Base-by-base conservation (phyloP, 2,113 vertebrate species). In the Pangasianodon hypophthalmus region DNA sequence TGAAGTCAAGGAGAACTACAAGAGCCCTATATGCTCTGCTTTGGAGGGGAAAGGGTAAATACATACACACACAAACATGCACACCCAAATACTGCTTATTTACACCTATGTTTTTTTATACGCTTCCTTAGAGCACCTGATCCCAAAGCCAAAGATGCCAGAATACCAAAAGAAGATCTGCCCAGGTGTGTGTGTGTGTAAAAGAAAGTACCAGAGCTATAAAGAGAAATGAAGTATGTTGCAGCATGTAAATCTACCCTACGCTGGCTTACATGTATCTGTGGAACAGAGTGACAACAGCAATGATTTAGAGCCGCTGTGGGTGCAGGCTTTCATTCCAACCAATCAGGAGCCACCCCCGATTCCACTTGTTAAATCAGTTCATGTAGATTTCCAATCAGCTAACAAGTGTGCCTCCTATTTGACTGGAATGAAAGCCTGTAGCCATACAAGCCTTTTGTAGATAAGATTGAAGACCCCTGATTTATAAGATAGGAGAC, bases 31-130 rank as follows among this genome's bases (percentile, higher is more conserved):
- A 88, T 99, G 98, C 91, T 94, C 96, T 0, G 97, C 97, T 0
- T 88, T 99, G 92, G 94, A 96, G 8, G 98, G 97, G 92, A 99
- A 97, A 95, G 98, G 98, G 98, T 99, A 96, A 97, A 93, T 88
- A 52, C 82, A 46, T 56, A 67, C 26, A 83, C 26, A 75, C 14
- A 26, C 54, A 64, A 6, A 56, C 24, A 3, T 83, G 9, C 16
- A 41, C 54, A 58, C 54, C 52, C 14, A 77, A 11, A 80, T 37
- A 64, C 0, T 29, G 21, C 3, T 52, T 86, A 67, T 50, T 67
- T 67, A 82, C 16, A 85, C 52, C 29, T 64, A 6, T 85, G 11
- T 11, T 50, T 46, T 50, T 62, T 81, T 21, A 82, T 71, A 79
- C 85, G 0, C 93, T 60, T 92, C 56, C 91, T 88, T 92, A 99